Percentiles rank a stretch among this genome's conserved stretches.
Evolutionary conservation across 2,888 invertebrate species (phyloP).

Genomic region (Rhopalosiphum nymphaeae): DNA sequence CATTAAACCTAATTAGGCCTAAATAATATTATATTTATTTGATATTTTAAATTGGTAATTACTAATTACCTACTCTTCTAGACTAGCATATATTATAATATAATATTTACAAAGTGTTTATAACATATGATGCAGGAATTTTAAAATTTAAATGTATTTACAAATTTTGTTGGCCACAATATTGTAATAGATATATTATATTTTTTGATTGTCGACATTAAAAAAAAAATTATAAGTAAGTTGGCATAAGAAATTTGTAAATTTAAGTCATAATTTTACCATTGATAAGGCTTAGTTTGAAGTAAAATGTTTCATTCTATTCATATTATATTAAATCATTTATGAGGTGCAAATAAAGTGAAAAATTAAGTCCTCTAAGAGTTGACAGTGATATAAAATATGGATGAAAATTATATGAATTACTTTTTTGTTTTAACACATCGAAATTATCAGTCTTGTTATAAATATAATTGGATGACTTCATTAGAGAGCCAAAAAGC

Average conservation of each 20-base stretch:
- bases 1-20: slow-evolving; percentile 46
- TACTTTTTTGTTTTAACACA: slow-evolving; percentile 50
- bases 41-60: slow-evolving; percentile 56
- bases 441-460: slow-evolving; percentile 62
- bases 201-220: slow-evolving; percentile 60
- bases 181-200: slow-evolving; percentile 50
- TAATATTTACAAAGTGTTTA: slow-evolving; percentile 51
- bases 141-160: slow-evolving; percentile 53
- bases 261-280: slow-evolving; percentile 28
- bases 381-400: slow-evolving; percentile 51
- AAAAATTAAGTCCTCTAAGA: slow-evolving; percentile 22
- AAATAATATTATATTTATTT: slow-evolving; percentile 42
- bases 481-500: slow-evolving; percentile 39
- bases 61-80: slow-evolving; percentile 38
- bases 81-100: slow-evolving; percentile 55
- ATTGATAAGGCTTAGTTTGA: slow-evolving; percentile 35
- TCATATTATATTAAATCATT: slow-evolving; percentile 21
- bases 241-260: slow-evolving; percentile 38
- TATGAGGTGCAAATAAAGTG: slow-evolving; percentile 20
- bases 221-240: slow-evolving; percentile 47
- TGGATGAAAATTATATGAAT: slow-evolving; percentile 31
- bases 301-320: slow-evolving; percentile 38
- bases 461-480: slow-evolving; percentile 52
- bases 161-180: slow-evolving; percentile 61
- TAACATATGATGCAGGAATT: slow-evolving; percentile 36